Evolutionary conservation across 2,797 vertebrate genomes (phyloP).

Genomic region (Mareca penelope): DNA sequence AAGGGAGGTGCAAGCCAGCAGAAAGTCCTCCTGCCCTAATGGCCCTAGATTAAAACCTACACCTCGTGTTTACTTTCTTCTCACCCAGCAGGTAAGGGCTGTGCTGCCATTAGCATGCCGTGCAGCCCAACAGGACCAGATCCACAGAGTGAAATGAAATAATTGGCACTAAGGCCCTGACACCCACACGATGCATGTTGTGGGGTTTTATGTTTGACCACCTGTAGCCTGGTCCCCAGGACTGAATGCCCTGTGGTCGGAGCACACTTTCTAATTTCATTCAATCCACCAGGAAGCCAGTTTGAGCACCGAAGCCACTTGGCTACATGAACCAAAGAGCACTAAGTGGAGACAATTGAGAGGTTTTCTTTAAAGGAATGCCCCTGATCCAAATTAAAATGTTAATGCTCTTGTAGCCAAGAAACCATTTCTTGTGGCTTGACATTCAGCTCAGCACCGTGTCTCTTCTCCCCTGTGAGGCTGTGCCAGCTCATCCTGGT

Average conservation of each 20-base stretch:
- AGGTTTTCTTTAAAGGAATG: background rate
- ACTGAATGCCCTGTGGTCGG: background rate
- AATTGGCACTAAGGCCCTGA: background rate
- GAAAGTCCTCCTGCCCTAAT: background rate
- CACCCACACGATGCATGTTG: background rate
- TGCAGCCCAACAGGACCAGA: background rate
- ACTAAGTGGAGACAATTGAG: background rate
- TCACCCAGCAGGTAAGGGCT: background rate
- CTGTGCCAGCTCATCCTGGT: background rate
- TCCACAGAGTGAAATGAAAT: background rate
- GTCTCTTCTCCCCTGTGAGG: background rate
- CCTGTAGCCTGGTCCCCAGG: background rate
- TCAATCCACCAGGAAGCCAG: background rate
- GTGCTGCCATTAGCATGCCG: background rate
- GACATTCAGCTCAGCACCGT: background rate
- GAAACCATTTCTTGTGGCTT: background rate
- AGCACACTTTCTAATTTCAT: background rate
- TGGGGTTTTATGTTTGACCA: background rate
- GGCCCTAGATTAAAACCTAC: background rate
- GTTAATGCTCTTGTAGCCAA: background rate
- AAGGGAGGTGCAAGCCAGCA: background rate
- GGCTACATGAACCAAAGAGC: background rate
- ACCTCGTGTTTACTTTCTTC: background rate
- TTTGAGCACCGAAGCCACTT: background rate
- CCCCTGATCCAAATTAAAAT: slow-evolving; percentile 1